Evolutionary conservation across 2,888 invertebrate genomes (phyloP).

Genomic region (Adela reaumurella): DNA sequence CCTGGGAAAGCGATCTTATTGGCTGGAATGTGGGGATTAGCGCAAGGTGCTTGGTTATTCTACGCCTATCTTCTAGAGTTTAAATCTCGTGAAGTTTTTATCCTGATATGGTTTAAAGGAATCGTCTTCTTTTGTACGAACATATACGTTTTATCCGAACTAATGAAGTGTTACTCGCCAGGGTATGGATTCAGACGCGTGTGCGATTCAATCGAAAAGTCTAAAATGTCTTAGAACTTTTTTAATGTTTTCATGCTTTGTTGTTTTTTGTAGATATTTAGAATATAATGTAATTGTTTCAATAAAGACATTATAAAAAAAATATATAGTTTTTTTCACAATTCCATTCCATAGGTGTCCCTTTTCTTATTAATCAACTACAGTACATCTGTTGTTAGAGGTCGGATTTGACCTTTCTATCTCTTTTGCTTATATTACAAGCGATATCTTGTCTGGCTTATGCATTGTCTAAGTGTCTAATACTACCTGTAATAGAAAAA

Average conservation of each 20-base stretch:
- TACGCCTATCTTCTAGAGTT: constrained; percentile 94
- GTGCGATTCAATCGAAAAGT: not conserved
- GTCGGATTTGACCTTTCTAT: too few species aligned
- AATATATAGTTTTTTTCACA: too few species aligned
- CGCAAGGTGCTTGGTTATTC: constrained; percentile 84
- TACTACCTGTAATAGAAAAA: too few species aligned
- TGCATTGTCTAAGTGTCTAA: too few species aligned
- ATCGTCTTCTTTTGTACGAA: constrained; percentile 82
- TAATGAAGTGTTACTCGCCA: constrained; percentile 42
- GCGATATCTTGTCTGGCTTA: too few species aligned
- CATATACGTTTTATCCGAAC: constrained; percentile 61
- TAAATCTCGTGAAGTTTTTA: constrained; percentile 74
- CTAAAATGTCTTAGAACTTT: not conserved
- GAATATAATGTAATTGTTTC: too few species aligned
- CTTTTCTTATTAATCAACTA: too few species aligned
- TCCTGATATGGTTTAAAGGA: constrained; percentile 80
- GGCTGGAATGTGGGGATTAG: constrained; percentile 58
- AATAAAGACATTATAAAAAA: too few species aligned
- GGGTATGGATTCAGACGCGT: constrained; percentile 27
- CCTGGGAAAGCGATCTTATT: constrained; percentile 46
- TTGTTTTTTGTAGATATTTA: not conserved
- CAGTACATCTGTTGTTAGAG: too few species aligned
- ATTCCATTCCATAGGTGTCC: too few species aligned
- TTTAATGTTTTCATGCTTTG: not conserved
- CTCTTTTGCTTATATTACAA: too few species aligned